Evolutionary conservation across 37 sponge, comb jelly and placozoan genomes (phyloP), one percentile per base, ranked within the genome.

Genomic region (Oscarella lobularis): DNA sequence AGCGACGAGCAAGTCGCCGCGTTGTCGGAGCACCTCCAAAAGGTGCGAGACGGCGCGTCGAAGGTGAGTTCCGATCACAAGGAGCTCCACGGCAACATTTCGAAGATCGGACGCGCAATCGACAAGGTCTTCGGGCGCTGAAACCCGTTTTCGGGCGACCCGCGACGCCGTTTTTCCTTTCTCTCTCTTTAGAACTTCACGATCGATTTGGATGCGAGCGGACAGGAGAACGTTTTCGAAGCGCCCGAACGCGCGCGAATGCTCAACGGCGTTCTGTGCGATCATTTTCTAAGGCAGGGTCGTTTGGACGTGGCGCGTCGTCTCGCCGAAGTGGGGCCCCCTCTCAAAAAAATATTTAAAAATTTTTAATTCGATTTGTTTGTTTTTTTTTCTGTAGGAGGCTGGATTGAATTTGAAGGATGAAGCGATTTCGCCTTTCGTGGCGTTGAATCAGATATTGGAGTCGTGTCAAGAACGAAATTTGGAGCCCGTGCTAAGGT

Each of bases 211-310:
- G 66, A 82, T 37, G 82, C 74, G 32, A 67, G 67, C 37, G 33
- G 82, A 69, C 48, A 72, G 41, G 85, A 83, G 1, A 81, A 85
- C 27, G 81, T 84, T 40, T 73, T 84, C 3, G 68, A 67, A 36
- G 82, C 78, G 30, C 33, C 74, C 9, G 76, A 76, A 9, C 33
- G 29, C 6, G 73, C 4, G 41, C 34, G 74, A 27, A 48, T 48
- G 71, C 75, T 91, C 29, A 81, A 84, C 74, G 40, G 39, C 35
- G 83, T 74, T 34, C 66, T 91, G 2, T 91, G 85, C 76, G 88
- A 91, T 74, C 92, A 91, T 67, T 80, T 91, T 31, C 77, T 91
- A 36, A 31, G 88, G n/a, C 89, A 87, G 39, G 92, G 92, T 5
- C 82, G 79, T n/a, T 73, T 91, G 54, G 92, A 83, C 36, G 76